Conservation (phyloP, 2,888 invertebrate species). For the Drosophila anomalata region DNA sequence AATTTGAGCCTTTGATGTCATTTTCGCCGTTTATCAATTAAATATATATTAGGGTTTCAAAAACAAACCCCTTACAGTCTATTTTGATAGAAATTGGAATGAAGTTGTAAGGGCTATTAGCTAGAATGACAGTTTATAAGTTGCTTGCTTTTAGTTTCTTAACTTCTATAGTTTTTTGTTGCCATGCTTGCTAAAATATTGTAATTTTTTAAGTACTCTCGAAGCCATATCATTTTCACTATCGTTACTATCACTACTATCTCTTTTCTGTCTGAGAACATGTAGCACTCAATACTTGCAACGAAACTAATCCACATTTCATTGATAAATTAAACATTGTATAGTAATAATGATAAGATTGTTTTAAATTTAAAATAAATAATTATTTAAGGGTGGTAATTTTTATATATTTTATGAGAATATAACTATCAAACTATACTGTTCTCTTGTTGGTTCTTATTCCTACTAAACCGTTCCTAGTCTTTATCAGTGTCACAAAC, state of each 20-base stretch:
- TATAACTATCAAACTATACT: too few relatives aligned
- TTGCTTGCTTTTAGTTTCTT: not conserved
- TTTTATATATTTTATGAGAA: not conserved
- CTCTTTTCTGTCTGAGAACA: not conserved
- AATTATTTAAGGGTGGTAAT: not conserved
- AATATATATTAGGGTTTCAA: not conserved
- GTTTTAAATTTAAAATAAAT: not conserved
- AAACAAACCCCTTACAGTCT: not conserved
- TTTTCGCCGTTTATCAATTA: not conserved
- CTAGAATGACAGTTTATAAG: not conserved
- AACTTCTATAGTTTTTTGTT: not conserved
- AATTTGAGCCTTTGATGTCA: conserved; percentile 44
- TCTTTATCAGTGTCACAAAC: not conserved
- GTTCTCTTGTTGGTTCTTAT: not conserved
- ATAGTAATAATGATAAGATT: not conserved
- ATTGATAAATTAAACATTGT: not conserved
- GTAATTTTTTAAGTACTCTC: not conserved
- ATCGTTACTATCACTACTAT: not conserved
- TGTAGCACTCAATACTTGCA: not conserved
- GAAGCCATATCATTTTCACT: not conserved
- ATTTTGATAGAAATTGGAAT: not conserved
- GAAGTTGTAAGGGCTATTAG: not conserved
- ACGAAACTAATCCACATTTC: not conserved
- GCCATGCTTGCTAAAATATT: not conserved
- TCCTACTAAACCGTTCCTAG: not conserved